Base-by-base conservation (phyloP, 2,888 invertebrate genomes). In the Ochropacha duplaris region DNA sequence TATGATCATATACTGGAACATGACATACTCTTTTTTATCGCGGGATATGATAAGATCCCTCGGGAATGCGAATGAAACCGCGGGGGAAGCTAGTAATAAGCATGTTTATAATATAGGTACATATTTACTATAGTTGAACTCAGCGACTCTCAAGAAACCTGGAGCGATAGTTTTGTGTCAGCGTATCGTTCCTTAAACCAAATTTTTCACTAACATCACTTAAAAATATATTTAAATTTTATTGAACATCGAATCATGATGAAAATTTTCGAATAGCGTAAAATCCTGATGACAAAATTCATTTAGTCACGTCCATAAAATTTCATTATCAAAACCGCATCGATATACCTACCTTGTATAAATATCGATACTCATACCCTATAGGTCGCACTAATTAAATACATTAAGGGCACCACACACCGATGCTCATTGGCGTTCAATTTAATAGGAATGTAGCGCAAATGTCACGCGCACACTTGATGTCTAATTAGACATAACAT, bases 341-440 rank as follows among this genome's bases (percentile, higher is more conserved):
- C 19, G n/a, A 16, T 1, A 39, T 16, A 44, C 9, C 16, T 44
- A 16, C 16, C 16, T 16, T 39, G 19, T 19, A 44, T 50, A 55
- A 49, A 54, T 49, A 54, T 44, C 54, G 50, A 58, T 50, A 54
- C 50, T 55, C 31, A 34, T 11, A 16, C 36, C n/a, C n/a, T 36
- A 36, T 36, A 36, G 31, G 12, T 31, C 12, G n/a, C n/a, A 65
- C 77, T 82, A 85, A 84, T 84, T 82, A 84, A 84, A 83, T 81
- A 76, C 73, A 77, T 79, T 76, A 78, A 72, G 61, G 60, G 60
- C 62, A 59, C 59, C 67, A 55, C 57, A 57, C 54, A 31, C 28
- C 11, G n/a, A 28, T 51, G 51, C 28, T 51, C 16, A 51, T 31
- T 44, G 44, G 52, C 52, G 58, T 61, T 70, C 79, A 76, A 78